phyloP scores from a whole-genome alignment of 2,797 vertebrate genomes.

The Pitangus sulphuratus region DNA sequence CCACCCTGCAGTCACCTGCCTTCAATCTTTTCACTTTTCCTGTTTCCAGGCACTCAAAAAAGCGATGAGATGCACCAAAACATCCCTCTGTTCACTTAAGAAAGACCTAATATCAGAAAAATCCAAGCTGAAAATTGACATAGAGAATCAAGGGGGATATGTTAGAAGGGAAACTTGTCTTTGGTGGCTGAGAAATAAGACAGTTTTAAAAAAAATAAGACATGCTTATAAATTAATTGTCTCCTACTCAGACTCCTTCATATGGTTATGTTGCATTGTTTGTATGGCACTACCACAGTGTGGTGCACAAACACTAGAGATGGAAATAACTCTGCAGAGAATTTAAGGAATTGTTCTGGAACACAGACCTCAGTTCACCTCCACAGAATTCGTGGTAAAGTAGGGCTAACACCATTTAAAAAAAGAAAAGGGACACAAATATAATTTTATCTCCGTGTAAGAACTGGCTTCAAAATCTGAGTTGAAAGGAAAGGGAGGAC shows the following conservation, averaged over 20 bases:
- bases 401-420: background rate
- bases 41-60: background rate
- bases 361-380: background rate
- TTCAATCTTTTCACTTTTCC: background rate
- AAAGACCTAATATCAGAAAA: background rate
- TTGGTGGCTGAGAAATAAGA: background rate
- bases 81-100: background rate
- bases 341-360: background rate
- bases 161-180: background rate
- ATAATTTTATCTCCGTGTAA: background rate
- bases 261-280: background rate
- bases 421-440: rapidly evolving
- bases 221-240: background rate
- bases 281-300: background rate
- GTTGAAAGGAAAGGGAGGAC: background rate
- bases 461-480: background rate
- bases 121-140: background rate
- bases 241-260: background rate
- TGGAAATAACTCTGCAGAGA: background rate
- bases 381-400: background rate
- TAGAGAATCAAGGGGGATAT: background rate
- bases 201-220: background rate
- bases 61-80: background rate
- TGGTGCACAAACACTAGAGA: slow-evolving; percentile 8
- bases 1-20: background rate